Evolutionary conservation across 2,113 vertebrate genomes (phyloP).

Genomic region (Apaloderma vittatum): DNA sequence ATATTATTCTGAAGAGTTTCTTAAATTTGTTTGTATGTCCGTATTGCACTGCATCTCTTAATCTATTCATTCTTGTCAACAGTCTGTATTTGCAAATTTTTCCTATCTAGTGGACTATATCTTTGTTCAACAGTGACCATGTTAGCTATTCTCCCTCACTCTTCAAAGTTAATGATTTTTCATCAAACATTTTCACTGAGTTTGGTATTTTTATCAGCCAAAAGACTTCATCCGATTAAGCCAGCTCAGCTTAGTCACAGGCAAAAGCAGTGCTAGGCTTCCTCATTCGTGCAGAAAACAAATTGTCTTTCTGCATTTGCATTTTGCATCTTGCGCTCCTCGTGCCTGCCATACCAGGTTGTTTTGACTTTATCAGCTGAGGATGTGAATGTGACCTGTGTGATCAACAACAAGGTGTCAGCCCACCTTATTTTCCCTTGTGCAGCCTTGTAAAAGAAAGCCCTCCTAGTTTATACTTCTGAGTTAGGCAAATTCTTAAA

Average conservation of each 20-base stretch:
- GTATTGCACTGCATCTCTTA: neutral
- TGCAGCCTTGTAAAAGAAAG: neutral
- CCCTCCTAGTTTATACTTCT: neutral
- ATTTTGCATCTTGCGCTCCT: neutral
- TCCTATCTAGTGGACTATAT: neutral
- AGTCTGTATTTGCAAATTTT: neutral
- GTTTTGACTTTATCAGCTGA: neutral
- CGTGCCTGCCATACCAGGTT: fast-evolving
- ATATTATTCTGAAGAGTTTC: neutral
- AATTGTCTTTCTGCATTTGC: neutral
- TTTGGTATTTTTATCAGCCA: neutral
- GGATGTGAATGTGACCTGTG: neutral
- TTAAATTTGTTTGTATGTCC: neutral
- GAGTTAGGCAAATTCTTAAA: neutral
- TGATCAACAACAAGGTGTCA: neutral
- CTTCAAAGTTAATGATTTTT: neutral
- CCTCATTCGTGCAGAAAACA: neutral
- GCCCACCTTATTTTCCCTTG: neutral
- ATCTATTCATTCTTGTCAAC: neutral
- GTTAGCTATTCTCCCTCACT: neutral
- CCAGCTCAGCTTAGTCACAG: neutral
- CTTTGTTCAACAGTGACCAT: neutral
- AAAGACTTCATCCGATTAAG: neutral
- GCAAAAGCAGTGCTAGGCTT: neutral
- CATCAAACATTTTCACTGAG: neutral